phyloP scores from a whole-genome alignment of 2,888 invertebrate genomes.

The Lasioglossum vierecki region DNA sequence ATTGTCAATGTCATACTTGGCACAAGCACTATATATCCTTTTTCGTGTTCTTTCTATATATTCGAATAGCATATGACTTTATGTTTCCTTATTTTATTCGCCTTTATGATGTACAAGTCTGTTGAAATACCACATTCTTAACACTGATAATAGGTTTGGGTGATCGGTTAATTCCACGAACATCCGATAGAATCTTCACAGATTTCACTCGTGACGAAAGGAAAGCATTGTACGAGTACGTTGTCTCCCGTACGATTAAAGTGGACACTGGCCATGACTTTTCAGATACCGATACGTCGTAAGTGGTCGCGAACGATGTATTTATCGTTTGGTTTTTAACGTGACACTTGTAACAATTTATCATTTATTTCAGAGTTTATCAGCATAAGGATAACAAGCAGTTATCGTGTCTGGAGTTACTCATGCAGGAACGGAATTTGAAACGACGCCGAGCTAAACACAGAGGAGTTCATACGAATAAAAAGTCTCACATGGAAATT shows the following conservation, averaged over 20 bases:
- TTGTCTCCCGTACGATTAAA: conserved; percentile 77
- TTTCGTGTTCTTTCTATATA: conserved; percentile 79
- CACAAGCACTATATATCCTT: conserved; percentile 82
- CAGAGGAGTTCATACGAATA: conserved; percentile 82
- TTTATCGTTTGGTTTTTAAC: neutral
- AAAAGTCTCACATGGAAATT: conserved; percentile 81
- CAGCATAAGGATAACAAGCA: conserved; percentile 57
- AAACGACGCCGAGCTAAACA: conserved; percentile 81
- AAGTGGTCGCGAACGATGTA: conserved; percentile 54
- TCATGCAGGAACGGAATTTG: conserved; percentile 80
- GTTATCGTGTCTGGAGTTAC: conserved; percentile 76
- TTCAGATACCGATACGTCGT: conserved; percentile 75
- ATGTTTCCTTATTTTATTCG: conserved; percentile 36
- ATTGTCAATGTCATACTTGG: conserved; percentile 76
- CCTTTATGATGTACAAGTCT: conserved; percentile 28
- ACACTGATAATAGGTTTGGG: conserved; percentile 78
- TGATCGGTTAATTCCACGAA: conserved; percentile 81
- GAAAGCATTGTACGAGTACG: conserved; percentile 81
- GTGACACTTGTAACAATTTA: neutral
- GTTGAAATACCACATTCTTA: conserved; percentile 67
- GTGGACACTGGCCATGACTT: conserved; percentile 80
- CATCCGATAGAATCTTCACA: conserved; percentile 81
- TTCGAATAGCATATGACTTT: conserved; percentile 14
- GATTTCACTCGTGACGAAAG: conserved; percentile 83
- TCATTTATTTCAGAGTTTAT: conserved; percentile 53